These are phyloP conservation scores for Oeneis ivallda DNA, from an alignment of 2,888 invertebrate genomes.

Conservation along the genomic window DNA sequence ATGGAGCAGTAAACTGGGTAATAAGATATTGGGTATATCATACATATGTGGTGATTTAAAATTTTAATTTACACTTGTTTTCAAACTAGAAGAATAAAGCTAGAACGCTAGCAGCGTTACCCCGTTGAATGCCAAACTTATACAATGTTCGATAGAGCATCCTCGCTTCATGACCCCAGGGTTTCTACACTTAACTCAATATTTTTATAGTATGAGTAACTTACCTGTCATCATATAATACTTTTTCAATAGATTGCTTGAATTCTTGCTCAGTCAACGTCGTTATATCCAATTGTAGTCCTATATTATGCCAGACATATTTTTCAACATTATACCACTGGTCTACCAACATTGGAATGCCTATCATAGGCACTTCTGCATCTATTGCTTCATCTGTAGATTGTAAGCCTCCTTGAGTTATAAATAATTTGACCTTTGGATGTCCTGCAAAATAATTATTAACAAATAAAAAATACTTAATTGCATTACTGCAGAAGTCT, in stretches of 20 bases:
- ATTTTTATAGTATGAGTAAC: neutral
- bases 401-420: slow-evolving; percentile 69
- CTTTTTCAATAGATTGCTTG: slow-evolving; percentile 42
- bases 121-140: no score
- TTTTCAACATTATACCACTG: slow-evolving; percentile 61
- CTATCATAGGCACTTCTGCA: slow-evolving; percentile 62
- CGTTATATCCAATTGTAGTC: slow-evolving; percentile 50
- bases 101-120: no score
- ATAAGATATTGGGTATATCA: no score
- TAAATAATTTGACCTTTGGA: slow-evolving; percentile 63
- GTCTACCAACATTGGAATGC: slow-evolving; percentile 64
- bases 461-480: no score
- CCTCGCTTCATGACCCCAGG: no score
- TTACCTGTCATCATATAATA: slow-evolving; percentile 47
- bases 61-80: no score
- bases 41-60: no score
- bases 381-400: slow-evolving; percentile 67
- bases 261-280: slow-evolving; percentile 48
- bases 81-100: no score
- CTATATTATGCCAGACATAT: slow-evolving; percentile 52
- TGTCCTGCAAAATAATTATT: slow-evolving; percentile 51
- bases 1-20: no score
- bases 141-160: no score
- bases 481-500: neutral
- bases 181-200: no score